A percentile compares a stretch with the other conserved stretches of the same genome.
Evolutionary conservation across 2,113 vertebrate genomes (phyloP).

Genomic region (Oryzias melastigma): DNA sequence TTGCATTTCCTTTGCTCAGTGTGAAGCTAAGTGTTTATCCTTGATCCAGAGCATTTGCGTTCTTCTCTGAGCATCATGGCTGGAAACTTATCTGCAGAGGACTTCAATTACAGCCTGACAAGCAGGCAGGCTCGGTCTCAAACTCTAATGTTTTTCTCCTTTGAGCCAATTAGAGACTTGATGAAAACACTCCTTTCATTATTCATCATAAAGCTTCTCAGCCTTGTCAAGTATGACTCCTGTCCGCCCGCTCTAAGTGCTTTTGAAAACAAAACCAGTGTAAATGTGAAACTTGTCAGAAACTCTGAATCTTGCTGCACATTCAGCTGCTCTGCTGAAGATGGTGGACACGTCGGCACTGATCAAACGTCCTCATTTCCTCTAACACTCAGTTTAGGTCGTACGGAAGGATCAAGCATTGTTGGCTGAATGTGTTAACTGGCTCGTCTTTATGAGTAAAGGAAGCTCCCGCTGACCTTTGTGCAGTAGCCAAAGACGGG

Average conservation of each 20-base stretch:
- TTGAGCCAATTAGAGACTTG: constrained; percentile 60
- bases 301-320: constrained; percentile 34
- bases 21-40: constrained; percentile 68
- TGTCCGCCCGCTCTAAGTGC: constrained; percentile 45
- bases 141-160: constrained; percentile 35
- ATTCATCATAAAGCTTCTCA: constrained; percentile 45
- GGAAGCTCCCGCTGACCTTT: constrained; percentile 71
- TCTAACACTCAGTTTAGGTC: constrained; percentile 46
- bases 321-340: constrained; percentile 37
- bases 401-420: constrained; percentile 73
- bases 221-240: constrained; percentile 40
- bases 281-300: constrained; percentile 53
- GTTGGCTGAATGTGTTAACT: constrained; percentile 70
- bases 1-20: constrained; percentile 60
- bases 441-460: constrained; percentile 69
- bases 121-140: constrained; percentile 27
- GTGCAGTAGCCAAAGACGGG: constrained; percentile 47
- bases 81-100: constrained; percentile 37
- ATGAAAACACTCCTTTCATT: constrained; percentile 54
- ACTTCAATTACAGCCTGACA: constrained; percentile 53
- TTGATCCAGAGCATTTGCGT: constrained; percentile 33
- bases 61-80: constrained; percentile 48
- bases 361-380: constrained; percentile 74
- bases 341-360: constrained; percentile 64
- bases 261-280: constrained; percentile 50